phyloP scores from a whole-genome alignment of 2,797 vertebrate genomes.

The Esox lucius region DNA sequence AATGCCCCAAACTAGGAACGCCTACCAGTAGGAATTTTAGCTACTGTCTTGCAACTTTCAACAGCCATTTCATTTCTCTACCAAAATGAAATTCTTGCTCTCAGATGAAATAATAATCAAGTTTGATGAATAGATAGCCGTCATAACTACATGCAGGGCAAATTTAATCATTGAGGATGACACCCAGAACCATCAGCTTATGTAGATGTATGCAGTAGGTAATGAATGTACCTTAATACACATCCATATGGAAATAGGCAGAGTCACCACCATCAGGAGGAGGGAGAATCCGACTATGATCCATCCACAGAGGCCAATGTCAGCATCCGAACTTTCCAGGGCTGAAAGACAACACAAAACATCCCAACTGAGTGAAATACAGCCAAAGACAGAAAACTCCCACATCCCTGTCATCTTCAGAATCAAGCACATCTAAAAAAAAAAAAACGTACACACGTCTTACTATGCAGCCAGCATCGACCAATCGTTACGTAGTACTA shows the following conservation, averaged over 20 bases:
- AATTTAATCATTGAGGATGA: not conserved
- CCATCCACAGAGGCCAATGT: slow-evolving; percentile 84
- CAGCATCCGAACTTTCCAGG: slow-evolving; percentile 51
- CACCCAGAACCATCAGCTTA: not conserved
- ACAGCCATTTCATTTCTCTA: too few relatives aligned
- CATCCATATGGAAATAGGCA: slow-evolving; percentile 92
- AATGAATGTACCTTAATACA: slow-evolving; percentile 87
- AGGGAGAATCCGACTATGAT: slow-evolving; percentile 81
- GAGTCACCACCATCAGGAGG: slow-evolving; percentile 78
- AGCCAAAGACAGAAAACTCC: not conserved
- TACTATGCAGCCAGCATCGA: too few relatives aligned
- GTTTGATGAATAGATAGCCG: not conserved
- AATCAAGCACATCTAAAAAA: not conserved
- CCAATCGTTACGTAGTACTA: too few relatives aligned
- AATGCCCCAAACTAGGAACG: too few relatives aligned
- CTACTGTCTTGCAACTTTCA: too few relatives aligned
- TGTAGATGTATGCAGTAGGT: not conserved
- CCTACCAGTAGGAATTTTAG: too few relatives aligned
- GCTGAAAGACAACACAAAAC: slow-evolving; percentile 40
- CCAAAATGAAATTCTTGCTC: too few relatives aligned
- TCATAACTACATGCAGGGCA: not conserved
- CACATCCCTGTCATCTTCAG: too few relatives aligned
- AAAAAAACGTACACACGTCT: too few relatives aligned
- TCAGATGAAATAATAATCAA: too few relatives aligned
- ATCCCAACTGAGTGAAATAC: not conserved